These are phyloP conservation scores for Empidonax traillii DNA, from an alignment of 2,113 vertebrate species.

Conservation along the genomic window DNA sequence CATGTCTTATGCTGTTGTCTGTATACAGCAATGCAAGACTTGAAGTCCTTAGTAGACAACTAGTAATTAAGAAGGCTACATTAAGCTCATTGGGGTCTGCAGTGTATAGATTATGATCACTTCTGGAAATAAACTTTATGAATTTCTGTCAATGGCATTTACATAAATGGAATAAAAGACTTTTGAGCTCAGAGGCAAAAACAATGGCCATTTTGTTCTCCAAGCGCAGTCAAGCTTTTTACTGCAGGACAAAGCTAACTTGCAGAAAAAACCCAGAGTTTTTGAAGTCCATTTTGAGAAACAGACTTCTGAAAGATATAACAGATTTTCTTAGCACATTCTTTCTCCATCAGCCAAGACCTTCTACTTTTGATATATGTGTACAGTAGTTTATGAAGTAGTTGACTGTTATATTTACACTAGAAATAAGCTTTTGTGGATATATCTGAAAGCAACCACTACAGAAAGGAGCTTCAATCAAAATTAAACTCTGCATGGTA, in stretches of 20 bases:
- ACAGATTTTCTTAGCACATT: neutral
- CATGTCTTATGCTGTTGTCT: fast-evolving
- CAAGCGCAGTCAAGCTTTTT: neutral
- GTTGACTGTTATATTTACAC: neutral
- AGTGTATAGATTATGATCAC: fast-evolving
- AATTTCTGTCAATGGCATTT: neutral
- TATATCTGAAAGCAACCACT: neutral
- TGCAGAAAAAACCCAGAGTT: neutral
- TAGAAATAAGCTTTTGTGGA: neutral
- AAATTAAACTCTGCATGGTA: neutral
- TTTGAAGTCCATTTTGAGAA: neutral
- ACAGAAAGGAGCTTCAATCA: neutral
- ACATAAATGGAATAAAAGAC: neutral
- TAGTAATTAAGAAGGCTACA: neutral
- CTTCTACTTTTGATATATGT: neutral
- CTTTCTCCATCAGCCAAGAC: neutral
- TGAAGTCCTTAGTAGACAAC: neutral
- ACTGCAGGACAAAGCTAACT: neutral
- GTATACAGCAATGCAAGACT: neutral
- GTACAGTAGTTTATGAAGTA: neutral
- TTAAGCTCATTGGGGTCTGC: neutral
- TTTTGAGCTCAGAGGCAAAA: neutral
- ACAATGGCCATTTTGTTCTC: neutral
- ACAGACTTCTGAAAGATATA: neutral
- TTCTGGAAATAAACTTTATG: neutral